Conservation (phyloP, 2,888 invertebrate species). For the Brachypalpus laphriformis region DNA sequence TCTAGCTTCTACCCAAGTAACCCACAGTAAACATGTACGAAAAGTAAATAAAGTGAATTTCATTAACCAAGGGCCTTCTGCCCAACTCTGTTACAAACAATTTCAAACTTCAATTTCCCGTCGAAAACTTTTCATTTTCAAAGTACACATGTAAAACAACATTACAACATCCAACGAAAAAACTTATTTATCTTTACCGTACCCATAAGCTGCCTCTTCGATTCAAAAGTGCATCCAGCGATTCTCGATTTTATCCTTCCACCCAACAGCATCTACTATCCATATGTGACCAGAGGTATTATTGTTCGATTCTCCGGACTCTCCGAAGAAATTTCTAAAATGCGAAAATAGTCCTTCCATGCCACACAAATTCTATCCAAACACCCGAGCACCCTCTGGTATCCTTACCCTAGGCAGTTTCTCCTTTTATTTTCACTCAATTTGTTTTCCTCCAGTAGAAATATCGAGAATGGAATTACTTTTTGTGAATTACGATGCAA, state of each 20-base stretch:
- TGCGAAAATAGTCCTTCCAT: slow-evolving; percentile 57
- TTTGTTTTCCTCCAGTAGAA: slow-evolving; percentile 60
- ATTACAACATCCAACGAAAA: slow-evolving; percentile 21
- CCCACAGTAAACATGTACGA: neutral
- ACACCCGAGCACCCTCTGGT: neutral
- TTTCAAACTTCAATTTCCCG: slow-evolving; percentile 57
- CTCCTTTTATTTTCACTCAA: slow-evolving; percentile 62
- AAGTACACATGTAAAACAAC: slow-evolving; percentile 39
- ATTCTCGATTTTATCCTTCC: slow-evolving; percentile 41
- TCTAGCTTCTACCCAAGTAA: neutral
- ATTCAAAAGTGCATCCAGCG: slow-evolving; percentile 25
- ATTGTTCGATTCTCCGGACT: slow-evolving; percentile 19
- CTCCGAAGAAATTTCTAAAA: slow-evolving; percentile 6
- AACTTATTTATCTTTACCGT: slow-evolving; percentile 4
- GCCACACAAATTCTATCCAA: neutral
- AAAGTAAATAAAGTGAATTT: slow-evolving; percentile 46
- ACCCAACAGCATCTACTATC: neutral
- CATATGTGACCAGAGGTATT: slow-evolving; percentile 64
- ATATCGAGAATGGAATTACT: slow-evolving; percentile 67
- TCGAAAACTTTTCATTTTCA: slow-evolving; percentile 57
- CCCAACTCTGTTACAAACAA: slow-evolving; percentile 1
- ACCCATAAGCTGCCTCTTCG: slow-evolving; percentile 20
- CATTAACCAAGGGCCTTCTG: slow-evolving; percentile 27
- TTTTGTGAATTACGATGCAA: slow-evolving; percentile 72
- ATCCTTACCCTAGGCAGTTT: slow-evolving; percentile 40